A percentile compares a stretch with the other conserved stretches of the same genome.
Conservation (phyloP, 2,797 vertebrate genomes). For the Falco rusticolus region DNA sequence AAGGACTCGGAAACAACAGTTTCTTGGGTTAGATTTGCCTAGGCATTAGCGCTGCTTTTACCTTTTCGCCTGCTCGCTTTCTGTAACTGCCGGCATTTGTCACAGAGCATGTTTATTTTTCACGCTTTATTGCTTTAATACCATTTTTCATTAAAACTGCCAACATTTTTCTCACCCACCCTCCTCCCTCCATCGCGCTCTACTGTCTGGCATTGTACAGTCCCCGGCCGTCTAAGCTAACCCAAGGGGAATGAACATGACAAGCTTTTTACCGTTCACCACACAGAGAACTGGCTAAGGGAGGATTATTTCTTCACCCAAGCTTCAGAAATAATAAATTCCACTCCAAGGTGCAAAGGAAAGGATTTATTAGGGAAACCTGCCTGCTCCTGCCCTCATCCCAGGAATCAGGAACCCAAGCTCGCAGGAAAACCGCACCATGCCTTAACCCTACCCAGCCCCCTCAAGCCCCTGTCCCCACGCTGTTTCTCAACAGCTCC, state of each 20-base stretch:
- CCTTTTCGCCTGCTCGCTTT: background rate
- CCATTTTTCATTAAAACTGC: background rate
- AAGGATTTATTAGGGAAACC: background rate
- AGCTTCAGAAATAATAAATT: background rate
- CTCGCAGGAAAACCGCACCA: background rate
- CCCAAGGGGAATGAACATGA: background rate
- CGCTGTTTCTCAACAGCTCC: too few relatives aligned
- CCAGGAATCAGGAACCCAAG: background rate
- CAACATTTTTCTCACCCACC: too few relatives aligned
- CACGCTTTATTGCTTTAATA: background rate
- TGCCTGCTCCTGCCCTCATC: background rate
- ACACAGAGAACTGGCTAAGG: background rate
- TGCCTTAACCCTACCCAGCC: background rate
- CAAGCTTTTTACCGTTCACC: background rate
- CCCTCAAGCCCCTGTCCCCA: background rate
- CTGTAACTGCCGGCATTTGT: background rate
- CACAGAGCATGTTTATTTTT: background rate
- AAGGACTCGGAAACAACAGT: background rate
- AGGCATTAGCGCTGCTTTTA: background rate
- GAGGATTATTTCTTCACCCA: background rate
- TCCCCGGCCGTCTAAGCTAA: background rate
- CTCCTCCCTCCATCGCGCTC: background rate
- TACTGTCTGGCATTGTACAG: background rate
- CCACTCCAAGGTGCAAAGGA: background rate
- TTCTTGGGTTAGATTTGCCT: background rate